Conservation (phyloP, 2,888 invertebrate species). For the Atethmia centrago region DNA sequence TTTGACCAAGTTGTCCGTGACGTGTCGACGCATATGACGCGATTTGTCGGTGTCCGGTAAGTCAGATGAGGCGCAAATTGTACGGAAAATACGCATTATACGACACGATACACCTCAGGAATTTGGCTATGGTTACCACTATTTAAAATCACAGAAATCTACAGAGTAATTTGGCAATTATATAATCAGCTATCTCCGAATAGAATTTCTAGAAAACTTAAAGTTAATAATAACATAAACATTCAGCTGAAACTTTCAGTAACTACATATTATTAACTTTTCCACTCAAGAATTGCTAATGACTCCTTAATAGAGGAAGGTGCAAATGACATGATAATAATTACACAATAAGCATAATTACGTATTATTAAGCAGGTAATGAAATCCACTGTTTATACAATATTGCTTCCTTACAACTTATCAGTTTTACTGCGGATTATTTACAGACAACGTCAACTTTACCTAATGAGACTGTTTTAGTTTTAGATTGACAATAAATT, state of each 20-base stretch:
- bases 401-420: conserved; percentile 1
- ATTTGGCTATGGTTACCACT: conserved; percentile 32
- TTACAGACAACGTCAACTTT: background rate
- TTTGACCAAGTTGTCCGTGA: conserved; percentile 15
- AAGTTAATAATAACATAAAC: background rate
- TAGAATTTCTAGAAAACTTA: background rate
- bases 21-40: conserved; percentile 17
- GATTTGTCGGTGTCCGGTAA: conserved; percentile 37
- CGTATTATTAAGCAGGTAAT: background rate
- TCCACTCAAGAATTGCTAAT: background rate
- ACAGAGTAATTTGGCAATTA: background rate
- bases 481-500: background rate
- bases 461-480: background rate
- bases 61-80: conserved; percentile 29
- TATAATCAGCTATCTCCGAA: background rate
- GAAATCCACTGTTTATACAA: background rate
- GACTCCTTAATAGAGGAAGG: background rate
- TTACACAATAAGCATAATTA: background rate
- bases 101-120: conserved; percentile 9
- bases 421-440: conserved; percentile 4
- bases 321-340: background rate
- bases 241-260: background rate
- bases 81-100: conserved; percentile 33
- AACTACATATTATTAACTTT: background rate
- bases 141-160: background rate